These are phyloP conservation scores for Manduca sexta DNA, from an alignment of 1,140 invertebrate genomes.

Conservation along the genomic window DNA sequence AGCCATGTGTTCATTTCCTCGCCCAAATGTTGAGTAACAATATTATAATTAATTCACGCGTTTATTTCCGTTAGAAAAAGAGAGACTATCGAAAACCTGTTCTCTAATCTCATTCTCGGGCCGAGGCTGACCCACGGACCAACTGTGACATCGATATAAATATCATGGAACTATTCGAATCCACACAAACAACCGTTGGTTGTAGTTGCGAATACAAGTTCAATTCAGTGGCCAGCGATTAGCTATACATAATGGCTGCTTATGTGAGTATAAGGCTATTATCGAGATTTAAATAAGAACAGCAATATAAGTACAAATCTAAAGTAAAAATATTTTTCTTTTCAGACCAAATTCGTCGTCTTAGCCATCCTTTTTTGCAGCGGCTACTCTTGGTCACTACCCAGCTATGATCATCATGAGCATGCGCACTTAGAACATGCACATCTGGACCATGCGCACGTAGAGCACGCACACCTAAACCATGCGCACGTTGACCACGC, in stretches of 20 bases:
- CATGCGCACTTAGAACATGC: conserved; percentile 22
- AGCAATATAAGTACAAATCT: no score
- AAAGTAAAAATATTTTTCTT: no score
- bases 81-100: conserved; percentile 46
- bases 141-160: conserved; percentile 53
- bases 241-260: conserved; percentile 67
- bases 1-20: neutral
- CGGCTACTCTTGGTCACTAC: conserved; percentile 23
- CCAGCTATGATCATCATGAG: no score
- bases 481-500: conserved; percentile 9
- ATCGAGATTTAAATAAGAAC: no score
- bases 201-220: conserved; percentile 51
- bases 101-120: conserved; percentile 40
- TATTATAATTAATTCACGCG: conserved; percentile 46
- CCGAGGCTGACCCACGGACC: conserved; percentile 23
- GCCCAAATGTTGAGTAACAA: conserved; percentile 3
- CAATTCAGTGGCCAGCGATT: conserved; percentile 58
- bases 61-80: conserved; percentile 59
- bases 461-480: conserved; percentile 23
- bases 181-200: conserved; percentile 53
- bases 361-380: conserved; percentile 55
- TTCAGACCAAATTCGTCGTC: conserved; percentile 56
- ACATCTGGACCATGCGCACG: conserved; percentile 14
- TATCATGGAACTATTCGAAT: conserved; percentile 41
- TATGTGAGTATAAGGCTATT: conserved; percentile 57